Evolutionary conservation across 2,888 invertebrate species (phyloP), one percentile per base, ranked within the genome.

Genomic region (Lordiphosa fenestrarum): DNA sequence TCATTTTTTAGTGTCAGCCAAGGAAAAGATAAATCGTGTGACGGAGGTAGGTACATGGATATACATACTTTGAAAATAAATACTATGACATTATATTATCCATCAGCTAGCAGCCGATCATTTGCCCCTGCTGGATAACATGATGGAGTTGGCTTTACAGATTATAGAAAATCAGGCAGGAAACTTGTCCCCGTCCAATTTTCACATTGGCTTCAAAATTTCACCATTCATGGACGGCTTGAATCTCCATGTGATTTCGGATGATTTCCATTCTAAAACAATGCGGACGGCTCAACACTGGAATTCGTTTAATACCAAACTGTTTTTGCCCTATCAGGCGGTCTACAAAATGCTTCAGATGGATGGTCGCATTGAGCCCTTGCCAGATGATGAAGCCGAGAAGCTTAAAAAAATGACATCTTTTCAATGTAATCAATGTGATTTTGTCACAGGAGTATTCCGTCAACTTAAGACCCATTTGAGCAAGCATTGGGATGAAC

Each of bases 161-260:
- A 47, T 81, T 0, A 84, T 77, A 39, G 61, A 69, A 1, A 13
- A 42, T 25, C 67, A 70, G 13, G 15, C 54, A 0, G 2, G 42
- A 4, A 33, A 70, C 23, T 37, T 48, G 0, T 37, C 54, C 0
- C 53, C 19, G 1, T 6, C 25, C 25, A 39, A 64, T 4, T 84
- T 84, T 57, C 41, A 56, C 6, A 66, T 76, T 33, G 76, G 84
- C 10, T 76, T 83, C 39, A 80, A 76, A 37, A 36, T 55, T 0
- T 37, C 63, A 19, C 9, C 59, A 0, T 65, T 52, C 6, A 69
- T 72, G 69, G 23, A 60, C 13, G 19, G 62, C 2, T 55, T 77
- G 0, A 64, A 50, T 19, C 42, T 77, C 51, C 77, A 83, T 40
- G 84, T 77, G 1, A 53, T 77, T 7, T 77, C 77, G 0, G 48